Evolutionary conservation across 1,140 invertebrate species (phyloP).

Genomic region (Caenorhabditis briggsae): DNA sequence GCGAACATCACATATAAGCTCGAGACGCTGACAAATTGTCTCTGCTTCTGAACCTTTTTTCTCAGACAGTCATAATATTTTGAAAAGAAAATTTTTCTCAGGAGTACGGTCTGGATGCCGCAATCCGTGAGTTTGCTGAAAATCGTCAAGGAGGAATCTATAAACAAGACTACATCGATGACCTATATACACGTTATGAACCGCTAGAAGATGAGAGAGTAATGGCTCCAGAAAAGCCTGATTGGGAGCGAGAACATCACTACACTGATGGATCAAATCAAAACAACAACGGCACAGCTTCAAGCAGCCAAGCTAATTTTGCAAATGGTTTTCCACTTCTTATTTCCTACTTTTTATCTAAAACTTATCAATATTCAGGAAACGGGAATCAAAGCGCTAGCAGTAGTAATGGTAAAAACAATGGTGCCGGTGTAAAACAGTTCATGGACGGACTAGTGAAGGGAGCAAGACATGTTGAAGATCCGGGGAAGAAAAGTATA

Average conservation of each 20-base stretch:
- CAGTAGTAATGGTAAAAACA: too few species aligned
- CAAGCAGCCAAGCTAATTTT: background rate
- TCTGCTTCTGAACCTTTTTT: too few species aligned
- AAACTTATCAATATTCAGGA: background rate
- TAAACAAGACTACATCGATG: conserved; percentile 82
- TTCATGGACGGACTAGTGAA: conserved; percentile 79
- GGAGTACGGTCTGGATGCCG: conserved; percentile 86
- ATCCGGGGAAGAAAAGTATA: conserved; percentile 58
- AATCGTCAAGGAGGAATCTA: conserved; percentile 83
- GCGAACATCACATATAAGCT: too few species aligned
- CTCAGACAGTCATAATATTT: too few species aligned
- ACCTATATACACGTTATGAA: conserved; percentile 70
- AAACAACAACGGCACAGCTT: background rate
- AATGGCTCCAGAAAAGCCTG: conserved; percentile 67
- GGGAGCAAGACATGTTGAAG: conserved; percentile 76
- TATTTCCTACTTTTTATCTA: background rate
- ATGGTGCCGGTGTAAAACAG: background rate
- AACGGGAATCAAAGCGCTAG: background rate
- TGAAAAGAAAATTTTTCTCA: background rate
- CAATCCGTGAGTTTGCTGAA: conserved; percentile 85
- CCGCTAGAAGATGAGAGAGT: conserved; percentile 69
- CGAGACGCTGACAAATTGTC: too few species aligned
- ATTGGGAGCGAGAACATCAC: conserved; percentile 67
- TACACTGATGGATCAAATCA: background rate
- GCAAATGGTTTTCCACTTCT: background rate